These are phyloP conservation scores for Clarias laeviceps DNA, from an alignment of 2,797 vertebrate genomes.

Conservation along the genomic window DNA sequence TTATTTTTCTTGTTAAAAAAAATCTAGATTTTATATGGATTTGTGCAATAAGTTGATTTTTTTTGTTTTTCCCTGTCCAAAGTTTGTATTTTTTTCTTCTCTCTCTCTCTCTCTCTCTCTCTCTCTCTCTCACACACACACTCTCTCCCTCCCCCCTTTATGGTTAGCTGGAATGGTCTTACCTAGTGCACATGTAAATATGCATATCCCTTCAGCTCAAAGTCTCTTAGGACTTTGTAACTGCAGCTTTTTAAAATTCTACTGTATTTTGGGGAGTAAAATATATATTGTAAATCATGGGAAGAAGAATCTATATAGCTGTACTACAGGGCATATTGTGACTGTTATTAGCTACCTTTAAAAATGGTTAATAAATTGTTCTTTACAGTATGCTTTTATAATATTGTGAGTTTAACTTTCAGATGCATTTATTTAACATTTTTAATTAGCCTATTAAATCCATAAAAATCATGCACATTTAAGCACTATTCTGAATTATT, in stretches of 20 bases:
- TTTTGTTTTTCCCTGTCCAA: conserved; percentile 27
- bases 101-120: conserved; percentile 61
- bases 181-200: conserved; percentile 74
- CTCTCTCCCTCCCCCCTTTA: conserved; percentile 60
- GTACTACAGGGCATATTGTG: conserved; percentile 80
- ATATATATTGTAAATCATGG: conserved; percentile 81
- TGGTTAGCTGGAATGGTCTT: conserved; percentile 60
- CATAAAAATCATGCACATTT: not conserved
- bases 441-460: not conserved
- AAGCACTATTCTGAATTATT: not conserved
- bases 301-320: conserved; percentile 68
- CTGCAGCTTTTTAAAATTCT: conserved; percentile 78
- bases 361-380: conserved; percentile 87
- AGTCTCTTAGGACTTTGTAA: conserved; percentile 81
- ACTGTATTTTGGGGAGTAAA: conserved; percentile 79
- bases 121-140: too few relatives aligned
- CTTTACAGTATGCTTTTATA: conserved; percentile 77
- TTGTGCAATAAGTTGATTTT: conserved; percentile 89
- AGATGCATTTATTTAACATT: not conserved
- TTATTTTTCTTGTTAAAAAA: conserved; percentile 57
- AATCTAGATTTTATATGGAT: conserved; percentile 65
- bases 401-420: not conserved
- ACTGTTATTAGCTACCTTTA: conserved; percentile 81
- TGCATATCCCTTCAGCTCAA: conserved; percentile 66
- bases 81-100: conserved; percentile 56